Percentiles rank a stretch among this genome's conserved stretches.
Evolutionary conservation across 2,113 vertebrate species (phyloP).

Genomic region (Dasypus novemcinctus): DNA sequence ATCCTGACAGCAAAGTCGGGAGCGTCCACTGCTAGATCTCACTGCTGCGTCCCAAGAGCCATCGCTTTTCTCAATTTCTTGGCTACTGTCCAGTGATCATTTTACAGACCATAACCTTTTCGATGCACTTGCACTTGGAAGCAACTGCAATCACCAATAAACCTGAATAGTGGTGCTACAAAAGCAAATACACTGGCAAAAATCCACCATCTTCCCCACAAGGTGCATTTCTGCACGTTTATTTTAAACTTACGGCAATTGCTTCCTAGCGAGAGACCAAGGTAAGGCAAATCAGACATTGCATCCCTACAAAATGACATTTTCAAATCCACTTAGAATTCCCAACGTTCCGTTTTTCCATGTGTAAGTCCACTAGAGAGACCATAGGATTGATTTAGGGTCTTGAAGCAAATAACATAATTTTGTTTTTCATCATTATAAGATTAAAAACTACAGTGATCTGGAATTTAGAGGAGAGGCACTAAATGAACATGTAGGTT

Average conservation of each 20-base stretch:
- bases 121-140: background rate
- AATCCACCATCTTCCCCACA: background rate
- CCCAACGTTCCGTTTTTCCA: background rate
- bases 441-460: constrained; percentile 21
- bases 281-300: background rate
- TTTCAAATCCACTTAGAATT: constrained; percentile 18
- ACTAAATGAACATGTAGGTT: background rate
- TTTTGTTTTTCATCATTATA: background rate
- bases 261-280: constrained; percentile 38
- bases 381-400: background rate
- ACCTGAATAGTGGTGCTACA: background rate
- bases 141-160: background rate
- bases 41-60: constrained; percentile 12
- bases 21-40: background rate
- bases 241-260: constrained; percentile 14
- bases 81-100: constrained; percentile 39
- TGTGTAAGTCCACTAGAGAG: background rate
- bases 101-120: constrained; percentile 54
- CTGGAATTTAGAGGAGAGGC: constrained; percentile 38
- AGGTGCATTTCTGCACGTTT: background rate
- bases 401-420: background rate
- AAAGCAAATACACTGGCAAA: background rate
- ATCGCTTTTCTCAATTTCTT: constrained; percentile 39
- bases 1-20: background rate
- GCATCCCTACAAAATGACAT: background rate